These are phyloP conservation scores for Trachelipus rathkii DNA, from an alignment of 1,140 invertebrate species.

Conservation along the genomic window DNA sequence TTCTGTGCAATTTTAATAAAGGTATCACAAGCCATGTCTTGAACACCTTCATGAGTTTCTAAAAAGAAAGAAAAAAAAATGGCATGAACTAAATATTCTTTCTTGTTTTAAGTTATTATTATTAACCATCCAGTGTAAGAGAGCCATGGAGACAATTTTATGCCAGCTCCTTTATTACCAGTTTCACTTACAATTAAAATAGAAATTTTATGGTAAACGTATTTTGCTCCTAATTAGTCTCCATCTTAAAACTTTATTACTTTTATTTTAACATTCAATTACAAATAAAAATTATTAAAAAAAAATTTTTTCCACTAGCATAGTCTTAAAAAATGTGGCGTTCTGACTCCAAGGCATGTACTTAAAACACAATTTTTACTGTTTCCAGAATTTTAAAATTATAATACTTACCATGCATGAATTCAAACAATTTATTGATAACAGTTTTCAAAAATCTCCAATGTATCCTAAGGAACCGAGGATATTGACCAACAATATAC, in stretches of 20 bases:
- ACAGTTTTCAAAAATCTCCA: conserved; percentile 99
- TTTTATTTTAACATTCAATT: no score
- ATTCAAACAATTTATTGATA: conserved; percentile 99
- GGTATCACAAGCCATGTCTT: conserved; percentile 99
- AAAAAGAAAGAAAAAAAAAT: conserved; percentile 42
- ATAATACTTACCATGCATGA: conserved; percentile 83
- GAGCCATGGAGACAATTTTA: no score
- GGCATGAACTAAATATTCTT: neutral
- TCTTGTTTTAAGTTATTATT: no score
- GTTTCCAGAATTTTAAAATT: neutral
- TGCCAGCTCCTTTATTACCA: no score
- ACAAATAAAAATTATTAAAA: neutral
- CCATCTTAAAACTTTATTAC: no score
- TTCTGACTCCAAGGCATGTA: neutral
- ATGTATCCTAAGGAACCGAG: conserved; percentile 95
- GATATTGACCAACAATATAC: conserved; percentile 99
- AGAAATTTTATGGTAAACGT: no score
- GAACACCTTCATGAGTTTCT: conserved; percentile 99
- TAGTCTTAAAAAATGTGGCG: neutral
- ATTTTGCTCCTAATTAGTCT: no score
- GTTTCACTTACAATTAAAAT: no score
- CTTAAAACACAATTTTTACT: neutral
- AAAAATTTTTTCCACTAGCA: neutral
- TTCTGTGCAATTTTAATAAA: conserved; percentile 99
- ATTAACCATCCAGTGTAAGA: no score